Evolutionary conservation across 2,113 vertebrate genomes (phyloP), one percentile per base, ranked within the genome.

Genomic region (Rhagologus leucostigma): DNA sequence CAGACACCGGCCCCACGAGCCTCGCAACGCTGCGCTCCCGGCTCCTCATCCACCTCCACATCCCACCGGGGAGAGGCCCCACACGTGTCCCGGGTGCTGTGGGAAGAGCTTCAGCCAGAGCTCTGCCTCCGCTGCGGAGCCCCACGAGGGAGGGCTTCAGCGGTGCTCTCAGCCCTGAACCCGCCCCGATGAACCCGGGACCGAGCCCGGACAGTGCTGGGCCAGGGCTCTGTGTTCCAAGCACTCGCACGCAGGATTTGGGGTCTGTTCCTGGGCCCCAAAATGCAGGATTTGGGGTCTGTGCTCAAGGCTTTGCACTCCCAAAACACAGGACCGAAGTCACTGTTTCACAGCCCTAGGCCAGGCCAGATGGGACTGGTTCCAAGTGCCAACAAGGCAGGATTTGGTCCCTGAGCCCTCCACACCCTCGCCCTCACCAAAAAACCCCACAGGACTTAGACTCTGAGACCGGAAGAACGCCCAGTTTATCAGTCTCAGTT

Each of bases 401-500:
- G 19, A 41, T 55, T 59, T 18, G 11, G 35, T 14, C 18, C n/a
- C 53, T 59, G 53, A 59, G 44, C 53, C 44, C 53, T 17, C 35
- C 53, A 22, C 30, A n/a, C 14, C 63, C 32, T 69, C n/a, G 21
- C 23, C 20, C 13, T 67, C 35, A 35, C 32, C 12, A 19, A 35
- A 24, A 18, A 11, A 2, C 3, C 3, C 11, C 37, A 30, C 56
- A 10, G 5, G 32, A 21, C 7, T 32, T 32, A 20, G 46, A 30
- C 20, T 62, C 56, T 10, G 37, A 52, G 20, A 30, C 27, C 21
- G 26, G 21, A 24, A 62, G 20, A 60, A 35, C 16, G 13, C 46
- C 46, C 26, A 7, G 4, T 82, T 82, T 60, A 60, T 83, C 30
- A 32, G 16, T 16, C 20, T 52, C 84, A 98, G 98, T 89, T 98